These are phyloP conservation scores for Nasua narica DNA, from an alignment of 2,797 vertebrate genomes.

Conservation along the genomic window DNA sequence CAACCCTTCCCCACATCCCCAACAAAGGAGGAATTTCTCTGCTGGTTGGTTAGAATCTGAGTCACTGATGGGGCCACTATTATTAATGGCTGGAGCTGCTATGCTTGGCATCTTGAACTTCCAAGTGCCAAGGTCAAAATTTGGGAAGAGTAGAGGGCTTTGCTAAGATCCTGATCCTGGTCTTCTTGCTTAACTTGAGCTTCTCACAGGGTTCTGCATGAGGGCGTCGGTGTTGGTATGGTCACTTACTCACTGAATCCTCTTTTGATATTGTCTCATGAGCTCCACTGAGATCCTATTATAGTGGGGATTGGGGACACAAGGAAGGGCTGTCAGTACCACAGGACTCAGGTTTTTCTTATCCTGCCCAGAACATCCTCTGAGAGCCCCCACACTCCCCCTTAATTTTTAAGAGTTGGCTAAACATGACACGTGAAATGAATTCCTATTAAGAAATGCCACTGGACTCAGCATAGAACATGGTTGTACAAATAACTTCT, in stretches of 20 bases:
- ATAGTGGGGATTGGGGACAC: too few species aligned
- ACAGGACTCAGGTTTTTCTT: background rate
- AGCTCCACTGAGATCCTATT: background rate
- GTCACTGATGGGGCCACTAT: fast-evolving
- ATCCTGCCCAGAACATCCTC: background rate
- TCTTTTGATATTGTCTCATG: background rate
- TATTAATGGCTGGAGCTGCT: background rate
- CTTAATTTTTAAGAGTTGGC: background rate
- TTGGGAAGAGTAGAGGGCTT: background rate
- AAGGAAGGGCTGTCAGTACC: background rate
- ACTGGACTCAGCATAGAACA: background rate
- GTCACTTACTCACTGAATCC: background rate
- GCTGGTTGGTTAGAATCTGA: background rate
- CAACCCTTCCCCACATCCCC: background rate
- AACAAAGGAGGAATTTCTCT: background rate
- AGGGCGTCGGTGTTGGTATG: background rate
- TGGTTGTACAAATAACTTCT: background rate
- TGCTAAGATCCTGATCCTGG: background rate
- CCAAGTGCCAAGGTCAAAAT: background rate
- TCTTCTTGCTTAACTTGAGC: background rate
- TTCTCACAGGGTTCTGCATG: background rate
- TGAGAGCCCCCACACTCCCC: background rate
- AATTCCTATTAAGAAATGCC: background rate
- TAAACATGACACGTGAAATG: background rate
- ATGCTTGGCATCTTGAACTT: background rate